Evolutionary conservation across 2,113 vertebrate genomes (phyloP).

Genomic region (Tor tambroides): DNA sequence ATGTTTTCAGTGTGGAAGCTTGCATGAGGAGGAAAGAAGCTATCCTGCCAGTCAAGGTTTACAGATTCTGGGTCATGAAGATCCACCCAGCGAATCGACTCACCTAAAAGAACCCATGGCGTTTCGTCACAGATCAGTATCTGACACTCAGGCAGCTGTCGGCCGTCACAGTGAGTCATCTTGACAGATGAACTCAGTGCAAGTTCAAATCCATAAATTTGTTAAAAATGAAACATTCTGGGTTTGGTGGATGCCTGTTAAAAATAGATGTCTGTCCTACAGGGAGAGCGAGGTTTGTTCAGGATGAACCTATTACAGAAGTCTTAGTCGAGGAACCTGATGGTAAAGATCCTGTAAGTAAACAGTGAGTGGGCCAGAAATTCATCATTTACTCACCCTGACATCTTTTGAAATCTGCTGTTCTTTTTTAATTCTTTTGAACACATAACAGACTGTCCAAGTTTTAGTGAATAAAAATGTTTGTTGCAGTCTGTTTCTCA

Average conservation of each 20-base stretch:
- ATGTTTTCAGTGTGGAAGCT: constrained; percentile 20
- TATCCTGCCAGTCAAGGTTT: constrained; percentile 6
- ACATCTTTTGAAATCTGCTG: neutral
- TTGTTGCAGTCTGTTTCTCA: neutral
- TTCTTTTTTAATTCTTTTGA: neutral
- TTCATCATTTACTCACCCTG: neutral
- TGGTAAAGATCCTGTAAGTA: constrained; percentile 18
- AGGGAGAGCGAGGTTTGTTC: constrained; percentile 43
- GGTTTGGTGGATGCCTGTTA: neutral
- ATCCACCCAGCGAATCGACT: neutral
- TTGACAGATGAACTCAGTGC: constrained; percentile 3
- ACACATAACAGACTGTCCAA: neutral
- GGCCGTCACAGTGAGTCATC: constrained; percentile 36
- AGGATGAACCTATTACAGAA: constrained; percentile 2
- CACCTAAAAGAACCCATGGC: neutral
- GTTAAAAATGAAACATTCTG: neutral
- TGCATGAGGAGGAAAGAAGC: neutral
- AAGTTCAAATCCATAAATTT: neutral
- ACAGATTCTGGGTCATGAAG: constrained; percentile 4
- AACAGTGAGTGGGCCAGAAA: neutral
- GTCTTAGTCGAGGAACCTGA: constrained; percentile 49
- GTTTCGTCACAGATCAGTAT: constrained; percentile 49
- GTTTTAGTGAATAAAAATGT: neutral
- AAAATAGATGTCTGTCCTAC: neutral
- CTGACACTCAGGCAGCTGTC: constrained; percentile 40